Percentiles rank a stretch among this genome's conserved stretches.
Conservation (phyloP, 2,888 invertebrate genomes). For the Acleris cristana region DNA sequence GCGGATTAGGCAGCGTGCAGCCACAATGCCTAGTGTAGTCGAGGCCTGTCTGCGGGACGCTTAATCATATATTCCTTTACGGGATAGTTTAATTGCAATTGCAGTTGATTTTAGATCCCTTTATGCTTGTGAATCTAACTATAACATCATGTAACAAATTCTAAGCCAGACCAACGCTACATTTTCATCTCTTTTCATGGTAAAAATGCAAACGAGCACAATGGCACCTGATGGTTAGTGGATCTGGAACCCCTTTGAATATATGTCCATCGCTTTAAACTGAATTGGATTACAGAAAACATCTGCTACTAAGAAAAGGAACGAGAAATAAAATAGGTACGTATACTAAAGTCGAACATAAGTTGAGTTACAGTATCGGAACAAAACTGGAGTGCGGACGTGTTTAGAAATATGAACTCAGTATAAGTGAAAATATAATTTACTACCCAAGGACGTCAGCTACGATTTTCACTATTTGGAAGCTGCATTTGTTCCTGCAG, state of each 20-base stretch:
- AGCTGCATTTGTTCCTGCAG: no score
- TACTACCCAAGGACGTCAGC: not conserved
- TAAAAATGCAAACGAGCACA: not conserved
- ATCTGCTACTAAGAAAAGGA: slow-evolving; percentile 23
- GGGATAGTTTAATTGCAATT: not conserved
- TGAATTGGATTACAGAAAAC: slow-evolving; percentile 8
- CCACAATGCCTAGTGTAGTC: slow-evolving; percentile 4
- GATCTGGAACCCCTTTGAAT: no score
- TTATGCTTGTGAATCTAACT: no score
- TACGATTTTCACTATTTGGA: not conserved
- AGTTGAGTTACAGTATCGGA: slow-evolving; percentile 2
- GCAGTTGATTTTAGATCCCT: not conserved
- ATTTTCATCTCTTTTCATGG: not conserved
- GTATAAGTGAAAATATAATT: slow-evolving; percentile 7
- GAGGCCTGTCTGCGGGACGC: not conserved
- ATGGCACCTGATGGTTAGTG: not conserved
- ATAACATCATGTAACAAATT: no score
- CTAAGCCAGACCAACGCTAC: no score
- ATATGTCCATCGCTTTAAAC: no score
- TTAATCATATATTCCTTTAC: slow-evolving; percentile 3
- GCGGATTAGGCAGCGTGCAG: slow-evolving; percentile 9
- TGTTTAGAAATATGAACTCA: slow-evolving; percentile 14
- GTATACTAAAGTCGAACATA: slow-evolving; percentile 6
- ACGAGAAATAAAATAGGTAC: slow-evolving; percentile 12
- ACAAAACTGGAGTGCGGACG: slow-evolving; percentile 7